A percentile compares a stretch with the other conserved stretches of the same genome.
These are phyloP conservation scores for Apodemia duryi DNA, from an alignment of 2,888 invertebrate genomes.

Conservation along the genomic window DNA sequence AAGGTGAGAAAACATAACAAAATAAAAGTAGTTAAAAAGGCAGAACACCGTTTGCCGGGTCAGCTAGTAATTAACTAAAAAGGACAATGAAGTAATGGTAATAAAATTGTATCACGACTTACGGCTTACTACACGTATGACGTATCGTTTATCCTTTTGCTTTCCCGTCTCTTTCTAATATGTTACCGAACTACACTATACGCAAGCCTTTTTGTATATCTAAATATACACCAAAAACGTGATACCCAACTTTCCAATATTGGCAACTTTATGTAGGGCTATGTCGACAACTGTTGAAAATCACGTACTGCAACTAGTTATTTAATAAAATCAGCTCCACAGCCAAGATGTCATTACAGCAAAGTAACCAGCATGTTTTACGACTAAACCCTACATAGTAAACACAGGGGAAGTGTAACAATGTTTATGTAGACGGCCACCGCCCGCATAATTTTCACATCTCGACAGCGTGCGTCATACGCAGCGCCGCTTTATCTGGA, in stretches of 20 bases:
- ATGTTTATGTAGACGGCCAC: conserved; percentile 41
- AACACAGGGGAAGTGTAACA: not conserved
- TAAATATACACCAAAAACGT: too few species aligned
- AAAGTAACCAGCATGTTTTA: conserved; percentile 4
- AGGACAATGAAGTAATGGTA: too few species aligned
- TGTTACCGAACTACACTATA: too few species aligned
- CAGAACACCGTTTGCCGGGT: too few species aligned
- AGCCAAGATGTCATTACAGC: not conserved
- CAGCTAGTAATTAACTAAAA: too few species aligned
- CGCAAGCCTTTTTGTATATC: too few species aligned
- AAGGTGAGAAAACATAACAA: too few species aligned
- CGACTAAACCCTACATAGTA: conserved; percentile 4
- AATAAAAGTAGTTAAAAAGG: too few species aligned
- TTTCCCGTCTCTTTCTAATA: too few species aligned
- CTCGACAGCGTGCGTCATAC: conserved; percentile 30
- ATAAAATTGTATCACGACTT: too few species aligned
- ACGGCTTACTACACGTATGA: too few species aligned
- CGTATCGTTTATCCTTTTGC: too few species aligned
- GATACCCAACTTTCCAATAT: not conserved
- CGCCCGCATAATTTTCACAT: conserved; percentile 59
- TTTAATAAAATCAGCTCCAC: conserved; percentile 1
- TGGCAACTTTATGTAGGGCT: not conserved
- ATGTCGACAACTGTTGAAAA: not conserved
- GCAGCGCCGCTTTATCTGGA: conserved; percentile 22
- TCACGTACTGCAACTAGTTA: not conserved